Evolutionary conservation across 2,797 vertebrate species (phyloP), one percentile per base, ranked within the genome.

Genomic region (Oryzias dopingdopingensis): DNA sequence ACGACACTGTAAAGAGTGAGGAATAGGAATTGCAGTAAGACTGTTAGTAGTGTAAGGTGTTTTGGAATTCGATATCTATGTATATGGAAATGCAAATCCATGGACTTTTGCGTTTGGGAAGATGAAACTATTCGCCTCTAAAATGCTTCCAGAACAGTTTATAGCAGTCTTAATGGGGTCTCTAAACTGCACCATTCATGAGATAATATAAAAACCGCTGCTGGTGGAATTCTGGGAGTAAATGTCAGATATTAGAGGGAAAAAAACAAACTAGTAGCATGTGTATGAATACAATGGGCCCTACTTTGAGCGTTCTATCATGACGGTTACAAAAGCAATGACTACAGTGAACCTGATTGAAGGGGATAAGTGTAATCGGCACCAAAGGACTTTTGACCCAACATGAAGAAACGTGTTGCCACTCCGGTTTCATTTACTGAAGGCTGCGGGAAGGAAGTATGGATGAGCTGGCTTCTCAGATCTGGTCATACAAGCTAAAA

Each of bases 401-500:
- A 59, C 46, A 15, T 59, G 52, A 51, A 69, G 52, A 58, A 67
- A 65, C 51, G 56, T 73, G 65, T 80, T 68, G 71, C 81, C 67
- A 69, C 56, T 46, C 58, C 32, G 62, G 62, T 72, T 74, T 62
- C 50, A 61, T 57, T 66, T 62, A 64, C 46, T 59, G 67, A 65
- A 70, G 55, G 72, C 73, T 73, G 52, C 52, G 69, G 70, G 74
- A 37, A 47, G 14, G 46, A 62, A n/a, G 14, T 43, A 45, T 52
- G 45, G 62, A 52, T 63, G 56, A 77, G 44, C 57, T 62, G 75
- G 69, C 57, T 79, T 57, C 47, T 79, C 62, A 58, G 60, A 68
- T 80, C 69, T 81, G 62, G 59, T 72, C 70, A 82, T 65, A 72
- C 51, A 67, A 82, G 74, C 82, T 85, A 84, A 85, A 84, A 75